phyloP scores from a whole-genome alignment of 2,888 invertebrate genomes.

The Fragum whitleyi region DNA sequence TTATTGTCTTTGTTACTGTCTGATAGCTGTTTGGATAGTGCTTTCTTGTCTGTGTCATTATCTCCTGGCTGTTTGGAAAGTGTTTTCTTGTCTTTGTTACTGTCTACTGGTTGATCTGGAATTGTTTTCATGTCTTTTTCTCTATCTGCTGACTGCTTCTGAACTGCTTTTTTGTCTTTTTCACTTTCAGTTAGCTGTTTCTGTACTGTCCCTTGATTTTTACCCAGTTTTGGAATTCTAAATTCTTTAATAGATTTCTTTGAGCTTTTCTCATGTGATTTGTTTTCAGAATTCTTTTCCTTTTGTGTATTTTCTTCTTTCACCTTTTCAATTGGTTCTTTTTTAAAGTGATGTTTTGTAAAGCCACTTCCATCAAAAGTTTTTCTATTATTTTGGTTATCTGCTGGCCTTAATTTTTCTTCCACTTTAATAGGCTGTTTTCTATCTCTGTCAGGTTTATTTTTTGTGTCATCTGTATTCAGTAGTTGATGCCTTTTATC shows the following conservation, averaged over 20 bases:
- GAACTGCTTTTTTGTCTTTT: not conserved
- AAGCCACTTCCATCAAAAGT: too few species aligned
- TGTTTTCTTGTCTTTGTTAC: not conserved
- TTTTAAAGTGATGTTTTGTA: too few species aligned
- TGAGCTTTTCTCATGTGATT: not conserved
- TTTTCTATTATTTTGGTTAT: too few species aligned
- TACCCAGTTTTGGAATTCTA: not conserved
- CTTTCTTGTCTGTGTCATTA: not conserved
- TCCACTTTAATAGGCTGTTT: too few species aligned
- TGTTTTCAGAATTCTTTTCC: too few species aligned
- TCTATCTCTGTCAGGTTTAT: too few species aligned
- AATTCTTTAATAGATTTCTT: conserved; percentile 1
- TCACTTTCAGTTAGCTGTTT: not conserved
- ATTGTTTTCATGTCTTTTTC: not conserved
- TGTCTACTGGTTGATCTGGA: not conserved
- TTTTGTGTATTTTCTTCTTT: too few species aligned
- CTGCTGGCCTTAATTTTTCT: too few species aligned
- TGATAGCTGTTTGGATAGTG: not conserved
- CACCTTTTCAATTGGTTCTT: too few species aligned
- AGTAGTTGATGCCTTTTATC: too few species aligned
- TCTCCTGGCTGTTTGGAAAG: not conserved
- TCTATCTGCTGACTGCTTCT: not conserved
- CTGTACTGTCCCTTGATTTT: not conserved
- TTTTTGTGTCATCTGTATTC: too few species aligned
- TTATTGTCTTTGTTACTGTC: too few species aligned